These are phyloP conservation scores for Cephus cinctus DNA, from an alignment of 1,140 invertebrate genomes.

Conservation along the genomic window DNA sequence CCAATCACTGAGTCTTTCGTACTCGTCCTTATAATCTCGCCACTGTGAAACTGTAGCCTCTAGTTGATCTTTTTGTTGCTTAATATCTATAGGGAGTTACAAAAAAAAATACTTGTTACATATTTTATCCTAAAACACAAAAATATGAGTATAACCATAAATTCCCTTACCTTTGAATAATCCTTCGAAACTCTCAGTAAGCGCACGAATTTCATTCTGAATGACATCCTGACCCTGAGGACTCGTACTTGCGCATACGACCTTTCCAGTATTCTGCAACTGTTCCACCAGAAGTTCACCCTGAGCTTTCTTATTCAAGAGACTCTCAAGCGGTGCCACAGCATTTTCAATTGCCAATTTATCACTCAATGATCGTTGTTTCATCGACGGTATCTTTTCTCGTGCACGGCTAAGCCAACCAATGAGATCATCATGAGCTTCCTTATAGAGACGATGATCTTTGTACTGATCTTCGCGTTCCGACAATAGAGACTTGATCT, in stretches of 20 bases:
- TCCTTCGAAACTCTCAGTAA: conserved; percentile 81
- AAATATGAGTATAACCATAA: conserved; percentile 1
- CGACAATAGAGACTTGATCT: conserved; percentile 61
- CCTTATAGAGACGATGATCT: conserved; percentile 85
- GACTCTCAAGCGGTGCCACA: conserved; percentile 78
- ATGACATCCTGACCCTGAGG: conserved; percentile 76
- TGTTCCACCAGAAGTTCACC: conserved; percentile 85
- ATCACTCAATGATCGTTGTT: conserved; percentile 80
- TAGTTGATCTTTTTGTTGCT: conserved; percentile 79
- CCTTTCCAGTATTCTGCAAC: conserved; percentile 80
- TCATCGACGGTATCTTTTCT: conserved; percentile 85
- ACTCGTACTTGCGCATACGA: conserved; percentile 81
- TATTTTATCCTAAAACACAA: conserved; percentile 4
- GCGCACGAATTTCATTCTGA: conserved; percentile 78
- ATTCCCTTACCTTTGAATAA: conserved; percentile 67
- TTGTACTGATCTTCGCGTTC: conserved; percentile 84
- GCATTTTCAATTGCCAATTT: conserved; percentile 86
- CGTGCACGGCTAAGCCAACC: conserved; percentile 81
- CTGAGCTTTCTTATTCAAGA: conserved; percentile 88
- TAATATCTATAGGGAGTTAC: conserved; percentile 72
- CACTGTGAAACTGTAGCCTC: conserved; percentile 81
- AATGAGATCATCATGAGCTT: conserved; percentile 84
- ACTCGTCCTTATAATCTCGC: conserved; percentile 90
- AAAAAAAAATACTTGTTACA: conserved; percentile 12
- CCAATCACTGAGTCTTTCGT: conserved; percentile 89